A percentile compares a stretch with the other conserved stretches of the same genome.
phyloP scores from a whole-genome alignment of 2,888 invertebrate species.

The Galerucella pusilla region DNA sequence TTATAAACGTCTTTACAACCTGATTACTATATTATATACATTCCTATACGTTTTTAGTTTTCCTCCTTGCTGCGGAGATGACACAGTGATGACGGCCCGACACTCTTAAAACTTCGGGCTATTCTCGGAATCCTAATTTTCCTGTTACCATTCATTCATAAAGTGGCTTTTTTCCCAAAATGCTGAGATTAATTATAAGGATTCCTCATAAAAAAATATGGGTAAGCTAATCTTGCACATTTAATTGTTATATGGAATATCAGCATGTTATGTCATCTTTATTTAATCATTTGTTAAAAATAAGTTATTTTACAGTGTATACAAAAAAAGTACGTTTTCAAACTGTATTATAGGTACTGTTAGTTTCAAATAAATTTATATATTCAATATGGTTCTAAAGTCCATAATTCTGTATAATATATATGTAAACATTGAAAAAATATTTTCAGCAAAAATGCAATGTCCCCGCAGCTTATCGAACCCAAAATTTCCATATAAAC shows the following conservation, averaged over 20 bases:
- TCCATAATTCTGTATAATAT: neutral
- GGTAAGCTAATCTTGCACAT: constrained; percentile 50
- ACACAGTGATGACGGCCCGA: constrained; percentile 52
- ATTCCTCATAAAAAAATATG: constrained; percentile 54
- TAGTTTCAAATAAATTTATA: neutral
- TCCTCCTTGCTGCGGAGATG: constrained; percentile 1
- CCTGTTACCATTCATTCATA: constrained; percentile 38
- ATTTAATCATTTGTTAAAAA: constrained; percentile 30
- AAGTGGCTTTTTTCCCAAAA: constrained; percentile 57
- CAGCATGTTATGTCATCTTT: constrained; percentile 56
- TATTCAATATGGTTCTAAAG: too few relatives aligned
- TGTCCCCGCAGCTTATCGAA: constrained; percentile 21
- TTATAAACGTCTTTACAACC: neutral
- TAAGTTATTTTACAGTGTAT: constrained; percentile 13
- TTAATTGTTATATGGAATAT: neutral
- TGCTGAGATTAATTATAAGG: constrained; percentile 58
- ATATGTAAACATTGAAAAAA: neutral
- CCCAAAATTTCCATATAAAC: constrained; percentile 26
- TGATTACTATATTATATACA: neutral
- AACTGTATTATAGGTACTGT: neutral
- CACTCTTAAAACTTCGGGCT: constrained; percentile 42
- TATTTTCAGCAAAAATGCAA: constrained; percentile 23
- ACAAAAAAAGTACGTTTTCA: neutral
- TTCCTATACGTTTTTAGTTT: neutral
- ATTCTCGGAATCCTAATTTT: constrained; percentile 41